A percentile compares a stretch with the other conserved stretches of the same genome.
These are phyloP conservation scores for Candoia aspera DNA, from an alignment of 2,113 vertebrate species.

Conservation along the genomic window DNA sequence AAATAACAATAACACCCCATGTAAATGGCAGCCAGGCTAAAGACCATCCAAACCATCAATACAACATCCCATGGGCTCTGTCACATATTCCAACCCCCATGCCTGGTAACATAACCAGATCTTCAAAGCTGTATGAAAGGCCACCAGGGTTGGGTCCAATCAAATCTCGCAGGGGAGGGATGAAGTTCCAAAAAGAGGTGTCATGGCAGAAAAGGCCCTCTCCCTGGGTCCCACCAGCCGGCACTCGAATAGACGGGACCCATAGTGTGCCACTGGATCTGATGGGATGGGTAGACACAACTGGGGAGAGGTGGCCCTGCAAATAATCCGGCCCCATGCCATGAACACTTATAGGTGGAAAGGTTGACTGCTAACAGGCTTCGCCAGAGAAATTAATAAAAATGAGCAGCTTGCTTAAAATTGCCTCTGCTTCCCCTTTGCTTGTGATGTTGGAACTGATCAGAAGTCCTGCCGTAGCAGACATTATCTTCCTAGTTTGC, in stretches of 20 bases:
- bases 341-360: background rate
- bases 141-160: background rate
- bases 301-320: background rate
- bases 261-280: background rate
- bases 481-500: constrained; percentile 37
- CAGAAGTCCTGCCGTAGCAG: constrained; percentile 21
- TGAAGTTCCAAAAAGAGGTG: background rate
- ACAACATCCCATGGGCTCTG: background rate
- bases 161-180: background rate
- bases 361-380: constrained; percentile 31
- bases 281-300: background rate
- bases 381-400: constrained; percentile 20
- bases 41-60: background rate
- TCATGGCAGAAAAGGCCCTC: background rate
- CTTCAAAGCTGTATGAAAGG: background rate
- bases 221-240: background rate
- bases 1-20: background rate
- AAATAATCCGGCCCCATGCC: background rate
- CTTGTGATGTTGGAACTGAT: constrained; percentile 29
- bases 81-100: background rate
- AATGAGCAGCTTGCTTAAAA: constrained; percentile 6
- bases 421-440: constrained; percentile 39
- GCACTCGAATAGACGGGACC: background rate
- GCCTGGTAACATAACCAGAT: background rate
- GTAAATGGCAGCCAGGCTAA: background rate